phyloP scores from a whole-genome alignment of 2,888 invertebrate genomes.

The Periphyllus acericola region DNA sequence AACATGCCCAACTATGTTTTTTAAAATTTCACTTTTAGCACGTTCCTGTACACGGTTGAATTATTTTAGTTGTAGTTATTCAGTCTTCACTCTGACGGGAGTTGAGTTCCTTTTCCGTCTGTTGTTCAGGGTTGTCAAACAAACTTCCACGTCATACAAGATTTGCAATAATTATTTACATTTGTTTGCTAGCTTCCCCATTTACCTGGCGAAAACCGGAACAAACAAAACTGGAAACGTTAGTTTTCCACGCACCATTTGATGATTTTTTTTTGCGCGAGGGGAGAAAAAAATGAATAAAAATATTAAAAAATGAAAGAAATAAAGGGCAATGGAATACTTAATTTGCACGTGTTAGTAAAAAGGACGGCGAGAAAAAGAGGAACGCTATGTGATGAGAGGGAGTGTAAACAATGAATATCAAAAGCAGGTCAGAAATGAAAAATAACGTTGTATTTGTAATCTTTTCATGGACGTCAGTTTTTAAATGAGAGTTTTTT shows the following conservation, averaged over 20 bases:
- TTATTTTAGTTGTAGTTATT: conserved; percentile 1
- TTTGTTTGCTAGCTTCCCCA: neutral
- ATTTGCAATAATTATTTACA: conserved; percentile 5
- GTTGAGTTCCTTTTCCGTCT: neutral
- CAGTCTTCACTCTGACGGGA: neutral
- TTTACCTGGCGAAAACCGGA: conserved; percentile 10
- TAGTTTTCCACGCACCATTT: conserved; percentile 2
- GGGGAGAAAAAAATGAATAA: neutral
- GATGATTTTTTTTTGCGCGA: neutral
- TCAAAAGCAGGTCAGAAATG: conserved; percentile 42
- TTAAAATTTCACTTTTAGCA: conserved; percentile 18
- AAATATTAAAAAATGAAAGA: neutral
- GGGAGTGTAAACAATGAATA: conserved; percentile 25
- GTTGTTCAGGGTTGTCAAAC: neutral
- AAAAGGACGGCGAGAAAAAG: neutral
- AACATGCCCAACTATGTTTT: no score
- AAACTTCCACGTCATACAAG: neutral
- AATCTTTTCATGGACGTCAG: conserved; percentile 45
- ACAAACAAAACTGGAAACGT: conserved; percentile 20
- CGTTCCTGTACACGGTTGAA: conserved; percentile 15
- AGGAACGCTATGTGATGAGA: neutral
- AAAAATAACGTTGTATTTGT: conserved; percentile 44
- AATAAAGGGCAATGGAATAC: conserved; percentile 4
- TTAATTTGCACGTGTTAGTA: conserved; percentile 38
- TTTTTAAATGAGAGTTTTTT: conserved; percentile 42